Base-by-base conservation (phyloP, 2,113 vertebrate genomes). In the Sclerurus mexicanus region DNA sequence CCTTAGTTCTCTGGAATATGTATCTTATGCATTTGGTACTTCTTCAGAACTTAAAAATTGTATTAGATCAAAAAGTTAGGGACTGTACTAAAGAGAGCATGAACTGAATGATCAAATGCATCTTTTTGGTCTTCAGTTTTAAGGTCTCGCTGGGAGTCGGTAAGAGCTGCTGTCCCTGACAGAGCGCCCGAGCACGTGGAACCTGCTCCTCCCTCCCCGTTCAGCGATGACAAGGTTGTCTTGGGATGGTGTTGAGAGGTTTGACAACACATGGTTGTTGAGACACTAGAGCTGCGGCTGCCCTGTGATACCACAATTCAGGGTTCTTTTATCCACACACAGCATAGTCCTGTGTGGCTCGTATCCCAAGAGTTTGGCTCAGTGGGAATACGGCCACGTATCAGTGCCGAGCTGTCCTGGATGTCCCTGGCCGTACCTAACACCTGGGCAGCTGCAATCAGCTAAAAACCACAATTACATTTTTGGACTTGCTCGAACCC, bases 271-370 rank as follows among this genome's bases (percentile, higher is more conserved):
- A 2, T n/a, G 19, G 28, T 5, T 58, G 40, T 40, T 47, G 31
- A 22, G 20, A 25, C 72, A 17, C 20, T 30, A 35, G 40, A 30
- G 6, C 33, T 5, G 7, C 16, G 13, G 17, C 73, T 35, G 44
- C 17, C 7, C 33, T 16, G 73, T 10, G n/a, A 50, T 21, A 69
- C 12, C 13, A 12, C 67, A 39, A 4, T 25, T 27, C n/a, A 5
- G 46, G 46, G 33, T 15, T 30, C 27, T 7, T 23, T 23, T 47
- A 37, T 14, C 73, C 73, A 30, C n/a, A 23, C 0, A 0, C 24
- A 15, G 72, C 33, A 25, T 21, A 10, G 13, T 33, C 42, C 2
- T 50, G 2, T 5, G 55, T 5, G 17, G 33, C 42, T 0, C 22
- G 2, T 1, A 5, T 12, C 18, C 37, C 25, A 19, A 37, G 42